Conservation (phyloP, 1,140 invertebrate genomes). For the Brachionus manjavacas region DNA sequence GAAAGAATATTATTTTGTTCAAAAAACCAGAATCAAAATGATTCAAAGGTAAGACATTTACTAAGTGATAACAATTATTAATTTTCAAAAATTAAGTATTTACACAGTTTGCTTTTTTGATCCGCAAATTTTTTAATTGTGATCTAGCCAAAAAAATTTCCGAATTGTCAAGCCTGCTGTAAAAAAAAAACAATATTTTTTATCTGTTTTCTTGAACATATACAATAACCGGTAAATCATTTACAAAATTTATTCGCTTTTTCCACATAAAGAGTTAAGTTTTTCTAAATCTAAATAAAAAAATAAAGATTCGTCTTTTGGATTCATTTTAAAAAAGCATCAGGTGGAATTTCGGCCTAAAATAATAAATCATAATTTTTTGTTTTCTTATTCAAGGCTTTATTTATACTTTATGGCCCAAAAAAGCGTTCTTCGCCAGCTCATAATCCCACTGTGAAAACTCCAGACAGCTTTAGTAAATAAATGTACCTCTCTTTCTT, state of each 20-base stretch:
- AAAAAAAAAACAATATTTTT: background rate
- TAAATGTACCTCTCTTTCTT: background rate
- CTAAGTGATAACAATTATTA: background rate
- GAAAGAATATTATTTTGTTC: background rate
- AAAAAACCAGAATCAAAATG: background rate
- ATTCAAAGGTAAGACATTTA: background rate
- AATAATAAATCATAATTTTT: background rate
- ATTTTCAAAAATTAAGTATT: background rate
- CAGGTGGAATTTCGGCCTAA: background rate
- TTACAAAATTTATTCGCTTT: background rate
- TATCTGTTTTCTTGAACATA: background rate
- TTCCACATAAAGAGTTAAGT: background rate
- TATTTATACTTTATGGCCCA: background rate
- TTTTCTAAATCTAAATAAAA: background rate
- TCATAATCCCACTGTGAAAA: slow-evolving; percentile 33
- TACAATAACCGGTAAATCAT: slow-evolving; percentile 25
- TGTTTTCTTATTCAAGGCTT: background rate
- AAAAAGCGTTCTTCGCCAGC: background rate
- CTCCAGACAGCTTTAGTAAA: background rate
- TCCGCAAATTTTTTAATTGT: background rate
- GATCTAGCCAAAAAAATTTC: background rate
- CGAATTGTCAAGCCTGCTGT: background rate
- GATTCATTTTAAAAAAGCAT: background rate
- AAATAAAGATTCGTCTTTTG: background rate
- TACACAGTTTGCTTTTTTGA: background rate